Base-by-base conservation (phyloP, 2,888 invertebrate genomes). In the Phrixothrix hirtus region DNA sequence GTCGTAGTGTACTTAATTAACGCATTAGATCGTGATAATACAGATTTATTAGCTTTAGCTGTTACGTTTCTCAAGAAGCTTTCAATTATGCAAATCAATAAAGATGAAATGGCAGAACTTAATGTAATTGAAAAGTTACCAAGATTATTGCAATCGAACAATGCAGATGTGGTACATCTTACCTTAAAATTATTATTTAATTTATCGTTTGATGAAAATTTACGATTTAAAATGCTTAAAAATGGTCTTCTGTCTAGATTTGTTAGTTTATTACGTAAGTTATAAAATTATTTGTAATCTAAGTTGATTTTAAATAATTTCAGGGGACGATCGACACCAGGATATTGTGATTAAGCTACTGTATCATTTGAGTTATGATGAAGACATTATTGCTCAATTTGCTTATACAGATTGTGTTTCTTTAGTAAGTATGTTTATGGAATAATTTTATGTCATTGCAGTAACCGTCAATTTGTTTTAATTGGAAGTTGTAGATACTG, bases 341-440 rank as follows among this genome's bases (percentile, higher is more conserved):
- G 83, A 84, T 62, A 82, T 88, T 51, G 87, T 89, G 56, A 81
- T 91, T 67, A 91, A 90, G 74, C 81, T 90, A 55, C 77, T 98
- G 31, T 98, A 97, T 73, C 95, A 97, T 73, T 81, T 96, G 66
- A 96, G 95, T 72, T 89, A 95, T 82, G 95, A 98, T 72, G 95
- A 96, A 72, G 84, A 92, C 74, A 91, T 93, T 6, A 95, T 96
- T 77, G 81, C 89, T 26, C 88, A 95, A 86, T 95, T 97, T 72
- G 88, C 92, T 3, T 93, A 91, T 73, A 92, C 94, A 1, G 96
- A 97, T 74, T 95, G 93, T 75, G 89, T 97, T 49, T 90, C 94
- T 68, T 78, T 90, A 80, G 87, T 87, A 75, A 78, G 77, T 66
- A 51, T 45, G 52, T 17, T 16, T 25, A n/a, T n/a, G 1, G 6